A percentile compares a stretch with the other conserved stretches of the same genome.
Conservation (phyloP, 2,113 vertebrate genomes). For the Tachysurus vachellii region DNA sequence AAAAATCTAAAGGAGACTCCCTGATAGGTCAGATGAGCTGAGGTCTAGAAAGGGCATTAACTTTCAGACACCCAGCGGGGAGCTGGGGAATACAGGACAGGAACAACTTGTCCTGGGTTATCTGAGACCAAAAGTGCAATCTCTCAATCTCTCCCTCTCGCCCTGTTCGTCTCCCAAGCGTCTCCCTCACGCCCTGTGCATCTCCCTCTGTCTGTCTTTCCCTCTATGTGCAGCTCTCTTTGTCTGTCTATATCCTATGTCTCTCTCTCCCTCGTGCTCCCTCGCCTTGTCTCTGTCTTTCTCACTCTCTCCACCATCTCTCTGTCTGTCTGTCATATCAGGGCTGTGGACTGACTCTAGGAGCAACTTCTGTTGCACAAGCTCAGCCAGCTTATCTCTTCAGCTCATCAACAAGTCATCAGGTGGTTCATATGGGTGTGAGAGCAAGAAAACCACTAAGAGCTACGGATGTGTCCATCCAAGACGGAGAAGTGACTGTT, state of each 20-base stretch:
- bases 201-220: neutral
- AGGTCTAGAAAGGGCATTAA: neutral
- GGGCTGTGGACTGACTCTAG: neutral
- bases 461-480: neutral
- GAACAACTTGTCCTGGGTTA: neutral
- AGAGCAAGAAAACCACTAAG: neutral
- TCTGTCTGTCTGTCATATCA: no score
- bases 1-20: neutral
- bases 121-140: neutral
- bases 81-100: neutral
- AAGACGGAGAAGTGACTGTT: neutral
- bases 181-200: neutral
- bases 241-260: no score
- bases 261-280: no score
- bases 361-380: neutral
- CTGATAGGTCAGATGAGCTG: neutral
- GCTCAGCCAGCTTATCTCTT: neutral
- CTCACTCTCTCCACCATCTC: no score
- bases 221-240: no score
- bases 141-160: neutral
- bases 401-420: neutral
- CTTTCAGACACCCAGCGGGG: neutral
- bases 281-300: no score
- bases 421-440: neutral
- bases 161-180: no score